phyloP scores from a whole-genome alignment of 2,113 vertebrate species.

The Apteryx owenii region DNA sequence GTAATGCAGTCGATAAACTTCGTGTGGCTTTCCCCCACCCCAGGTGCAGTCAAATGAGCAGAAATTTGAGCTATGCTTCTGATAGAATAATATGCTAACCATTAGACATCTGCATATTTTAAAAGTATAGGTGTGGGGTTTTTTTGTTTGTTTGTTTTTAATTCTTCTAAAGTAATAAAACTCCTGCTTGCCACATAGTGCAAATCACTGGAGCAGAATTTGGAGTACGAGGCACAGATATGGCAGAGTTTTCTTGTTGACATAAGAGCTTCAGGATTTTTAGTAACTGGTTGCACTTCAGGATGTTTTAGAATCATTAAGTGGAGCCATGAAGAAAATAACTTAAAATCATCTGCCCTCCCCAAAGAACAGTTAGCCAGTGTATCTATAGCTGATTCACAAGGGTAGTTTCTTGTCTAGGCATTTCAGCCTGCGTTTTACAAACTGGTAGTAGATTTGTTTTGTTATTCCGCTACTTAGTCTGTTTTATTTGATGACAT shows the following conservation, averaged over 20 bases:
- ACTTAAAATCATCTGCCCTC: background rate
- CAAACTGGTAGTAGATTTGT: background rate
- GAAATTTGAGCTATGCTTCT: background rate
- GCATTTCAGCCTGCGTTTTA: background rate
- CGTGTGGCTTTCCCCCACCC: background rate
- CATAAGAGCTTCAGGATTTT: background rate
- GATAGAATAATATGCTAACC: background rate
- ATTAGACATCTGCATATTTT: background rate
- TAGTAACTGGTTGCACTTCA: background rate
- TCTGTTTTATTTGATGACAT: background rate
- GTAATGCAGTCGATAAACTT: background rate
- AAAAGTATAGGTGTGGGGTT: background rate
- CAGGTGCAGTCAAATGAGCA: background rate
- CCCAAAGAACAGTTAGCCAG: background rate
- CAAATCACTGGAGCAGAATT: background rate
- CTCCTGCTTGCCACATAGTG: background rate
- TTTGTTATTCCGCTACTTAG: background rate
- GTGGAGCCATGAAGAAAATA: background rate
- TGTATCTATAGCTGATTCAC: background rate
- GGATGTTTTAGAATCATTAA: background rate
- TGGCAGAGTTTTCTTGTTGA: background rate
- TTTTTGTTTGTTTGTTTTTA: background rate
- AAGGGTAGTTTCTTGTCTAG: background rate
- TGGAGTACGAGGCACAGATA: background rate
- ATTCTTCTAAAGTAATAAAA: background rate